Base-by-base conservation (phyloP, 2,888 invertebrate genomes). In the Chrysolina oricalcia region DNA sequence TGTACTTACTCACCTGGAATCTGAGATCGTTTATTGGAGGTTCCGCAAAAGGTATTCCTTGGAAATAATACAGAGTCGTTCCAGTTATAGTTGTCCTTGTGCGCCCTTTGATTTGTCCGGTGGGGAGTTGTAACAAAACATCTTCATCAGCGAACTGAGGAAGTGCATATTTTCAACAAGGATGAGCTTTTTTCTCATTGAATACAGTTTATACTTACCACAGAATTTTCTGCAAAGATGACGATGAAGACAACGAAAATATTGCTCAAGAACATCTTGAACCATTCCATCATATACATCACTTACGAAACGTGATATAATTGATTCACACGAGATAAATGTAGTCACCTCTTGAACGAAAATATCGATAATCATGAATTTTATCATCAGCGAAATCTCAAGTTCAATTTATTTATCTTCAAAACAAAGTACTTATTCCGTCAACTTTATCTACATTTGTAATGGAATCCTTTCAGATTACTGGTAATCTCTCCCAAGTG, bases 21-120 rank as follows among this genome's bases (percentile, higher is more conserved):
- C 84, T 78, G 21, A 82, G 77, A 66, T 82, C 74, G 1, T 77
- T 76, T 13, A 80, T 40, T n/a, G 82, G 82, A 17, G 81, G 83
- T 72, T 83, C 73, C 4, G 82, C 84, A 74, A 78, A 84, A 48
- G 82, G 81, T 17, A 84, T 81, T 19, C 82, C 81, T 68, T 79
- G 77, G 66, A 83, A 84, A 13, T 79, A 77, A 56, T 77, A 78
- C 50, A 81, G 79, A 17, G 65, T 73, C 0, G 72, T 70, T 4
- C 78, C 78, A 15, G 66, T 68, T 46, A 72, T 72, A 9, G 82
- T 82, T 15, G 70, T 62, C 48, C 78, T 69, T 8, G 78, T 73
- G 21, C 71, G 23, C 17, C 82, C 82, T 66, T 74, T 78, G 9
- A 82, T 72, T 73, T 70, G 46, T 35, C 82, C 82, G 72, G 78